Evolutionary conservation across 2,113 vertebrate species (phyloP).

Genomic region (Apteryx owenii): DNA sequence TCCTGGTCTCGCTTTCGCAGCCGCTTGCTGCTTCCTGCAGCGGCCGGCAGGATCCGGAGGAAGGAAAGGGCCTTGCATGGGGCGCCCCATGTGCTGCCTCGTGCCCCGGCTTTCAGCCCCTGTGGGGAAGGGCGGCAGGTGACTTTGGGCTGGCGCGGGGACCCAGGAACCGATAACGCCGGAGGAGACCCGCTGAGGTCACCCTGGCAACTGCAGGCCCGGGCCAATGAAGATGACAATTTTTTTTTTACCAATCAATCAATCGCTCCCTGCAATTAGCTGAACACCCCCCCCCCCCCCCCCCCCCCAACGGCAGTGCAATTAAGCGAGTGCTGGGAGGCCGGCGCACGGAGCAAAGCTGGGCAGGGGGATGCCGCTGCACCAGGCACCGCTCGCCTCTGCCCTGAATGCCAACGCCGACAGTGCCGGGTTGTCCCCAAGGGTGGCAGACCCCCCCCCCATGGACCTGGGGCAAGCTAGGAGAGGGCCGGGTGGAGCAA

Average conservation of each 20-base stretch:
- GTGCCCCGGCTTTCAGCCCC: rapidly evolving
- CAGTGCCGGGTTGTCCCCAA: background rate
- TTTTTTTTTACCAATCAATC: background rate
- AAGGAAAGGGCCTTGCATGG: background rate
- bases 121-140: rapidly evolving
- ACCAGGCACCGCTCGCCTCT: too few species aligned
- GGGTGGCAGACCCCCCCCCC: background rate
- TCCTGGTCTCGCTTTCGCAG: rapidly evolving
- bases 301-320: rapidly evolving
- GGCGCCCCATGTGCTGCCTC: too few species aligned
- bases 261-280: slow-evolving; percentile 26
- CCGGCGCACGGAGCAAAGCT: rapidly evolving
- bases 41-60: rapidly evolving
- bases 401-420: too few species aligned
- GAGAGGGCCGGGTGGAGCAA: too few species aligned
- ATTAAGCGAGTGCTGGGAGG: background rate
- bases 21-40: rapidly evolving
- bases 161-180: rapidly evolving
- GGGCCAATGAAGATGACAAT: background rate
- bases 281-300: background rate
- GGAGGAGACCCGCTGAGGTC: background rate
- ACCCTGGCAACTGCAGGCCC: background rate
- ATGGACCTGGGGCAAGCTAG: background rate
- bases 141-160: background rate
- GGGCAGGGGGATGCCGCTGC: background rate